phyloP scores from a whole-genome alignment of 2,113 vertebrate genomes.

The Nothoprocta perdicaria region DNA sequence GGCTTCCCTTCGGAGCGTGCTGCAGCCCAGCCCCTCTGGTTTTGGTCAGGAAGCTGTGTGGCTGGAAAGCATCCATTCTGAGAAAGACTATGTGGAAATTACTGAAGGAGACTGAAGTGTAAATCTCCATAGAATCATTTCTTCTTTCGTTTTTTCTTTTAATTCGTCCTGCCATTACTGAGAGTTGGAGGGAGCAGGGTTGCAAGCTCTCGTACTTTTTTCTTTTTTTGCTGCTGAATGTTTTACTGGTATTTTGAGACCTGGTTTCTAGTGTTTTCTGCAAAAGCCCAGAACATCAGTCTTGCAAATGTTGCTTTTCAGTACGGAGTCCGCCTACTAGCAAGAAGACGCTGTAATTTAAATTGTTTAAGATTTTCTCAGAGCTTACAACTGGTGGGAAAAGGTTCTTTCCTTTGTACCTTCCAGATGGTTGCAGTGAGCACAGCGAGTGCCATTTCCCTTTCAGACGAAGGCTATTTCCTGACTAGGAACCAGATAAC shows the following conservation, averaged over 20 bases:
- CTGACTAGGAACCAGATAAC: background rate
- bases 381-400: slow-evolving; percentile 33
- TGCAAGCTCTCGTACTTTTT: background rate
- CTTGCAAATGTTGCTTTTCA: slow-evolving; percentile 57
- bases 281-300: background rate
- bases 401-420: background rate
- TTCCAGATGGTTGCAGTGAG: slow-evolving; percentile 3
- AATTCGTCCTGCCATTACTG: background rate
- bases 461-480: slow-evolving; percentile 60
- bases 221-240: background rate
- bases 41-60: fast-evolving
- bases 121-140: background rate
- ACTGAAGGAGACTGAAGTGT: background rate
- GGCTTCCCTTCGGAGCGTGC: background rate
- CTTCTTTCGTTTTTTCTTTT: background rate
- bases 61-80: background rate
- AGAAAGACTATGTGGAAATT: background rate
- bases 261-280: slow-evolving; percentile 7
- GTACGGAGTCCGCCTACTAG: background rate
- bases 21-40: background rate
- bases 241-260: slow-evolving; percentile 45
- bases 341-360: slow-evolving; percentile 39
- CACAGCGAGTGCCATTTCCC: slow-evolving; percentile 1
- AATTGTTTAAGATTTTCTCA: slow-evolving; percentile 42
- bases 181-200: background rate